phyloP scores from a whole-genome alignment of 2,113 vertebrate species.

The Pelodiscus sinensis region DNA sequence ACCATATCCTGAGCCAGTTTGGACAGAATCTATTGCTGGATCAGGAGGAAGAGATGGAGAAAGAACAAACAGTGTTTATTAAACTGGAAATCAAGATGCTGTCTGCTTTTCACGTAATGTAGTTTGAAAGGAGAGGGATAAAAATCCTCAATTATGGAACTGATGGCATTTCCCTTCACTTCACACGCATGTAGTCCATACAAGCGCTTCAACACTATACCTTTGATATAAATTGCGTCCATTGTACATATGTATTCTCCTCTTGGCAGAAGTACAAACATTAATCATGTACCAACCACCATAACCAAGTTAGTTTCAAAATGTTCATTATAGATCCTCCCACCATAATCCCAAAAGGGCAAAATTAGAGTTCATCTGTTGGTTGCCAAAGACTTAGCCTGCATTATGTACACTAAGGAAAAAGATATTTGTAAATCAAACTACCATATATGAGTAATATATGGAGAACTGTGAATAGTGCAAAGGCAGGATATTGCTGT shows the following conservation, averaged over 20 bases:
- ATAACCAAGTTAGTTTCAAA: not conserved
- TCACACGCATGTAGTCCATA: accelerated
- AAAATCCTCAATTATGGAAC: not conserved
- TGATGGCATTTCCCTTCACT: not conserved
- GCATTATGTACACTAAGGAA: not conserved
- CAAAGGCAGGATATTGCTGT: not conserved
- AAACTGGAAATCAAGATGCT: not conserved
- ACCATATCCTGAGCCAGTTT: constrained; percentile 25
- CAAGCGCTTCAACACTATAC: accelerated
- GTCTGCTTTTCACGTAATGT: accelerated
- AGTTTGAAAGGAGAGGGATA: not conserved
- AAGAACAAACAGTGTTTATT: not conserved
- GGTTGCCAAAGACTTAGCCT: not conserved
- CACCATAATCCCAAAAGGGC: not conserved
- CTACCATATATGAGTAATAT: not conserved
- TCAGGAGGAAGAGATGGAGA: not conserved
- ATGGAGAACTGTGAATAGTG: not conserved
- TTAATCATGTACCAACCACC: not conserved
- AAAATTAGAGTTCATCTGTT: not conserved
- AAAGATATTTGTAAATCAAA: not conserved
- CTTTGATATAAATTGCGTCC: not conserved
- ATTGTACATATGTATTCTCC: not conserved
- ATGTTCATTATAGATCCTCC: not conserved
- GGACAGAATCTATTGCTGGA: not conserved
- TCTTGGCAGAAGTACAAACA: not conserved